These are phyloP conservation scores for Brachirus orientalis DNA, from an alignment of 2,113 vertebrate genomes.

Conservation along the genomic window DNA sequence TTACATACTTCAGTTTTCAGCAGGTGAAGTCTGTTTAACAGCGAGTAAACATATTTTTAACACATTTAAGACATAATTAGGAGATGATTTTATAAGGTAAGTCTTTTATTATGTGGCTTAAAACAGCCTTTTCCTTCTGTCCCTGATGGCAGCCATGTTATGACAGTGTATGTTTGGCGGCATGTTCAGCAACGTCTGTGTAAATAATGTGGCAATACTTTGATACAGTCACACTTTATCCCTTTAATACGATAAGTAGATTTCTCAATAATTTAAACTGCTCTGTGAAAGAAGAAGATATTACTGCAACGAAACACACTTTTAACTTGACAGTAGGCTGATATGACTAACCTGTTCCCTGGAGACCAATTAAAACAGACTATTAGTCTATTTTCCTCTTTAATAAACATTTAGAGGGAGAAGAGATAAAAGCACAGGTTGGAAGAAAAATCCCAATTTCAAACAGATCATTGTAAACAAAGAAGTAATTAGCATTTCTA, in stretches of 20 bases:
- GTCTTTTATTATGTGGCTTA: too few relatives aligned
- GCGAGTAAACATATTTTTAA: too few relatives aligned
- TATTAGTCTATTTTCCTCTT: slow-evolving; percentile 57
- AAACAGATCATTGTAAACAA: slow-evolving; percentile 61
- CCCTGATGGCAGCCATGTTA: too few relatives aligned
- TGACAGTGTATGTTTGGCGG: too few relatives aligned
- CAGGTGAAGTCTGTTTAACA: too few relatives aligned
- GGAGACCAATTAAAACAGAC: slow-evolving; percentile 71
- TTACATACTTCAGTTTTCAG: too few relatives aligned
- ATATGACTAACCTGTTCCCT: slow-evolving; percentile 47
- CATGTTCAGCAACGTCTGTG: too few relatives aligned
- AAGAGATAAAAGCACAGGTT: slow-evolving; percentile 20
- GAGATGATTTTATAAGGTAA: too few relatives aligned
- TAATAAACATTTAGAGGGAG: slow-evolving; percentile 52
- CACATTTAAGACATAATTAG: too few relatives aligned
- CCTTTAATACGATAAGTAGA: slow-evolving; percentile 34
- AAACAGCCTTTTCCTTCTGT: too few relatives aligned
- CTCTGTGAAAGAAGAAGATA: slow-evolving; percentile 31
- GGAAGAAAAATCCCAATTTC: slow-evolving; percentile 29
- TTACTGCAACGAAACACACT: slow-evolving; percentile 42
- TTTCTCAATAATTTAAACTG: slow-evolving; percentile 35
- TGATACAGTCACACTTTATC: too few relatives aligned
- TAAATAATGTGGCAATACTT: too few relatives aligned
- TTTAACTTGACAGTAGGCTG: slow-evolving; percentile 60
- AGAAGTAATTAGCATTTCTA: slow-evolving; percentile 58